Evolutionary conservation across 2,888 invertebrate genomes (phyloP).

Genomic region (Epiblema foenella): DNA sequence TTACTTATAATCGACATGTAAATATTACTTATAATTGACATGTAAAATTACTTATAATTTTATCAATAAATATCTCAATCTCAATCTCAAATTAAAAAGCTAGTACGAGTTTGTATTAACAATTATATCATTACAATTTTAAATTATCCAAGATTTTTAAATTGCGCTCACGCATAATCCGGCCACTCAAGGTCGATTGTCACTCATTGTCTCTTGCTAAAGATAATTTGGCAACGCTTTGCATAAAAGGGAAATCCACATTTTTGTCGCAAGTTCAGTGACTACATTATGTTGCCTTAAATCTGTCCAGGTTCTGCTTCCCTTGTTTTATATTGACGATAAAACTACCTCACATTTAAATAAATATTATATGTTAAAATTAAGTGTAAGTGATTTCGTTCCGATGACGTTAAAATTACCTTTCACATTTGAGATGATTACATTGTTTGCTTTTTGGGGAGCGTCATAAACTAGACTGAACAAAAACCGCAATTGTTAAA

Average conservation of each 20-base stretch:
- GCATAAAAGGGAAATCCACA: conserved; percentile 41
- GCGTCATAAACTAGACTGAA: conserved; percentile 10
- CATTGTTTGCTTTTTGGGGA: conserved; percentile 27
- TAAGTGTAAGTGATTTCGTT: background rate
- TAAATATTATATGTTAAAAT: background rate
- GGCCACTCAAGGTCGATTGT: conserved; percentile 38
- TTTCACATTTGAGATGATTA: background rate
- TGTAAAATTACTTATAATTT: too few relatives aligned
- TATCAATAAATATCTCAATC: too few relatives aligned
- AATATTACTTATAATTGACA: too few relatives aligned
- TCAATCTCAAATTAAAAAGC: too few relatives aligned
- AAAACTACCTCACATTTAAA: background rate
- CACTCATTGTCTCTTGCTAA: conserved; percentile 37
- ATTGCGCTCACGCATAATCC: conserved; percentile 31
- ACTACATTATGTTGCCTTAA: conserved; percentile 16
- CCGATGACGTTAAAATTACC: background rate
- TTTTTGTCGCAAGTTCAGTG: conserved; percentile 32
- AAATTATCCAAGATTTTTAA: background rate
- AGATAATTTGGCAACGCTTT: conserved; percentile 39
- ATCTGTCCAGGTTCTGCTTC: background rate
- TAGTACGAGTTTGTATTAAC: background rate
- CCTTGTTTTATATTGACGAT: background rate
- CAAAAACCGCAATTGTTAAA: conserved; percentile 33
- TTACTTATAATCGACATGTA: too few relatives aligned
- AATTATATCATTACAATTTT: background rate